Evolutionary conservation across 2,797 vertebrate genomes (phyloP), one percentile per base, ranked within the genome.

Genomic region (Gallinago nigripennis): DNA sequence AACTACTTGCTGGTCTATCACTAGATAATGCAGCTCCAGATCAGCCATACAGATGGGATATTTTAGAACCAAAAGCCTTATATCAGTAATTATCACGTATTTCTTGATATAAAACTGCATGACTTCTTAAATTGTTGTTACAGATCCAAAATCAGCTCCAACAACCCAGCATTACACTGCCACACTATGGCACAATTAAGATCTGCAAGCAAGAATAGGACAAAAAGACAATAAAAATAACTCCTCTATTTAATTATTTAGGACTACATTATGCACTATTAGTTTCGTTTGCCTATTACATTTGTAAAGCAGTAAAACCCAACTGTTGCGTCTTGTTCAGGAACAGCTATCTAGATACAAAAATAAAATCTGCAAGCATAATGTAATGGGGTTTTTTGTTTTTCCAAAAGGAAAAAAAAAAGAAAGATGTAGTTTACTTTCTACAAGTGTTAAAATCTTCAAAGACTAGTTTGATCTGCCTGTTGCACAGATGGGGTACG

Each of bases 181-280:
- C 97, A 96, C 96, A 66, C 96, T 93, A 96, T 97, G 97, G 97
- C 69, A 95, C n/a, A 80, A 89, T 84, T 80, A 78, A 94, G 96
- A 93, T 94, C 79, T 97, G 96, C 96, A 97, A 85, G 92, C 11
- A 85, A 88, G 78, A 91, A 82, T 1, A 76, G 63, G 70, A 91
- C 57, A 88, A 91, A 63, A 65, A 54, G 16, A 56, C 43, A 91
- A 69, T 30, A 84, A 91, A 78, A 89, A 15, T 28, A 66, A 54
- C 5, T 82, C n/a, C 37, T 43, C 17, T 82, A 11, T 73, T 85
- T 54, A 79, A 86, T 80, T 82, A 80, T 65, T 92, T 60, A 89
- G n/a, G 51, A 76, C 17, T 69, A 60, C 48, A 82, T 11, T 24
- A 69, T 17, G 16, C 46, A 86, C 5, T 25, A 63, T 51, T 45